A percentile compares a stretch with the other conserved stretches of the same genome.
phyloP scores from a whole-genome alignment of 2,888 invertebrate species.

The Agrotis clavis region DNA sequence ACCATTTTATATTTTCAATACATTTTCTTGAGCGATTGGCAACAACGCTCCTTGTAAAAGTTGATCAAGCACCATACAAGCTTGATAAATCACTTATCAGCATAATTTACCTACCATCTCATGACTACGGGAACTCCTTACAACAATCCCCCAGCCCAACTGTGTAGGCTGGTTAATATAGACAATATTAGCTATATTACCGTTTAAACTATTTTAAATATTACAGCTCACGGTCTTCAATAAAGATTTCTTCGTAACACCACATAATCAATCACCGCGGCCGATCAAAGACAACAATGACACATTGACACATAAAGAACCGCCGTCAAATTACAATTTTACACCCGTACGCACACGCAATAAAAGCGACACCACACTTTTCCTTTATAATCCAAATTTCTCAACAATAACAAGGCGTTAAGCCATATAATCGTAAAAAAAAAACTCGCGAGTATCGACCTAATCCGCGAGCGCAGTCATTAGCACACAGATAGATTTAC shows the following conservation, averaged over 20 bases:
- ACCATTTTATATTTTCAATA: not conserved
- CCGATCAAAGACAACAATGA: constrained; percentile 51
- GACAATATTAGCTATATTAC: not conserved
- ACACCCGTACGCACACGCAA: constrained; percentile 47
- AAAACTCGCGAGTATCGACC: constrained; percentile 68
- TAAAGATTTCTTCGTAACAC: constrained; percentile 17
- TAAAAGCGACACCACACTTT: constrained; percentile 60
- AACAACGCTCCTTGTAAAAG: too few relatives aligned
- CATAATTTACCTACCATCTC: not conserved
- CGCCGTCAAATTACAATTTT: constrained; percentile 62
- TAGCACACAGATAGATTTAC: constrained; percentile 87
- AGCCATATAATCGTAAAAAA: constrained; percentile 64
- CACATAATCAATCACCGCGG: constrained; percentile 47
- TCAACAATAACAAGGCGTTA: constrained; percentile 64
- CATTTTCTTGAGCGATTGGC: not conserved
- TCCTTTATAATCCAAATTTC: constrained; percentile 54
- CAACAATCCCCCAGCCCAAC: not conserved
- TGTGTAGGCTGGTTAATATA: too few relatives aligned
- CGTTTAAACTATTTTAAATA: not conserved
- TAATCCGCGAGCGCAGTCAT: constrained; percentile 82
- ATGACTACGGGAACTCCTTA: too few relatives aligned
- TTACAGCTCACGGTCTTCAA: not conserved
- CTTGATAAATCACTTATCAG: not conserved
- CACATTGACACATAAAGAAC: constrained; percentile 43
- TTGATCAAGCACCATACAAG: not conserved